Conservation (phyloP, 2,113 vertebrate species). For the Irena cyanogastra region DNA sequence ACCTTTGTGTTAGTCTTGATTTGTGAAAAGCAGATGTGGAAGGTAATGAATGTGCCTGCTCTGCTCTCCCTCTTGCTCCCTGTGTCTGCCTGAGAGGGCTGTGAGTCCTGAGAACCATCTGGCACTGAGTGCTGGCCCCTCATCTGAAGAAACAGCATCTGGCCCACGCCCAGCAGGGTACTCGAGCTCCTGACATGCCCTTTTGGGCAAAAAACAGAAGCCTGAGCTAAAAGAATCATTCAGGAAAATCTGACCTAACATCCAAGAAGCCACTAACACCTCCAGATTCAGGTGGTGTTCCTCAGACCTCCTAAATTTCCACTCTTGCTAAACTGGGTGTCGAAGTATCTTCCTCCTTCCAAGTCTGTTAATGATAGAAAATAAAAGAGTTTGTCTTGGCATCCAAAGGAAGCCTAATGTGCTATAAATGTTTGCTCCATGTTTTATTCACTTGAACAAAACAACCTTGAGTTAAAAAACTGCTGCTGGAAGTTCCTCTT, state of each 20-base stretch:
- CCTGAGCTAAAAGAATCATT: neutral
- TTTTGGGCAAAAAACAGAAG: neutral
- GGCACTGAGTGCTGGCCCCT: neutral
- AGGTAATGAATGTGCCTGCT: neutral
- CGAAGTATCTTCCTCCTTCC: neutral
- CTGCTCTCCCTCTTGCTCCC: neutral
- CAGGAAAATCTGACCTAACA: neutral
- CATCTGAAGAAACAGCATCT: neutral
- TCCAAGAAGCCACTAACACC: neutral
- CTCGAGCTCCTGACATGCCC: neutral
- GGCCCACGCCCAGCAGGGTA: fast-evolving
- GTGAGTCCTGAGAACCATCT: neutral
- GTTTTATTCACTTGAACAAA: neutral
- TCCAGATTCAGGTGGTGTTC: neutral
- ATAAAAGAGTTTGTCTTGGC: neutral
- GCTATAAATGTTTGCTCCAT: neutral
- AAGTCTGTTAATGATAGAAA: neutral
- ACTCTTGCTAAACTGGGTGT: neutral
- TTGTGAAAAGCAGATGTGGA: neutral
- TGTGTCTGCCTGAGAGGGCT: neutral
- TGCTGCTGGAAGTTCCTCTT: neutral
- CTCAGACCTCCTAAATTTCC: neutral
- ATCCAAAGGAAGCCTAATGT: neutral
- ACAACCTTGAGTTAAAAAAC: neutral
- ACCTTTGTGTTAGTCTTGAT: neutral